Evolutionary conservation across 2,888 invertebrate species (phyloP), one percentile per base, ranked within the genome.

Genomic region (Drosophila tanythrix): DNA sequence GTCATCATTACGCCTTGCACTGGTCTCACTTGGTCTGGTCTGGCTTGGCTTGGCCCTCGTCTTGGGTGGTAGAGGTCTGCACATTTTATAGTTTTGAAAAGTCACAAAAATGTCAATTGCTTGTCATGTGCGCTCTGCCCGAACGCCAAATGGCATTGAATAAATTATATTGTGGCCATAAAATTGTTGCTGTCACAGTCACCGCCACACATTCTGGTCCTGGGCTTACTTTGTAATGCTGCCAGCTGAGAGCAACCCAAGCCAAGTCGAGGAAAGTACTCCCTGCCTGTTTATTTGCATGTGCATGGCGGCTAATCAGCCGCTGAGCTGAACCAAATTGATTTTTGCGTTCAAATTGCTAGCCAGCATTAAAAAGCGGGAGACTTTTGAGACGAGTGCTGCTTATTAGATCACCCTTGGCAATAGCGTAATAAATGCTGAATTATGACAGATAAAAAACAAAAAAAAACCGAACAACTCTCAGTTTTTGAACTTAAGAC

Each of bases 71-170:
- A 11, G 46, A 31, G 55, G 67, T 79, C 74, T 88, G 87, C 90
- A 90, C 90, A 90, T 87, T 90, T 88, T 90, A 88, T 88, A 88
- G 90, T 88, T 88, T 90, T 81, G 60, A 89, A 90, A 88, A 89
- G 90, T 88, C 90, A 74, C 86, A 90, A 89, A 90, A 88, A 90
- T 88, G 90, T 89, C 89, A 84, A 89, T 90, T 87, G 89, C 83
- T 86, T 88, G 90, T 90, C 86, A 88, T 83, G 83, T 76, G 68
- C 74, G 68, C 58, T 51, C 68, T 7, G 46, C 73, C 68, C 79
- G 76, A 82, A 55, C 71, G 66, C 71, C 79, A 79, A 86, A 90
- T 88, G 76, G 82, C 87, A 88, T 88, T 87, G 87, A 90, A 87
- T 87, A 87, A 87, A 87, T 87, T 87, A 87, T 90, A 80, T 86